Base-by-base conservation (phyloP, 2,113 vertebrate genomes). In the Psophia crepitans region DNA sequence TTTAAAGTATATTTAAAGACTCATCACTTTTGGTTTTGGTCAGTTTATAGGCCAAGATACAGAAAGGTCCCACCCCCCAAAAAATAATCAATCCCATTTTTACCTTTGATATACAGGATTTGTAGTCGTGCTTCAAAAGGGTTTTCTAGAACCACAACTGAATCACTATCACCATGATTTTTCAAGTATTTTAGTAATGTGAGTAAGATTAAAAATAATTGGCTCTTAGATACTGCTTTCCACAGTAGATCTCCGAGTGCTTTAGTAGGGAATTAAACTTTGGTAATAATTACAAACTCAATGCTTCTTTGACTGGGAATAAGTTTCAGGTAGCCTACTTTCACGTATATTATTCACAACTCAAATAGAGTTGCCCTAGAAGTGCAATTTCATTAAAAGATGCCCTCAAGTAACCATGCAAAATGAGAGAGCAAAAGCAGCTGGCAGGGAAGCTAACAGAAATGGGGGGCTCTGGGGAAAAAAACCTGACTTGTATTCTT, bases 341-440 rank as follows among this genome's bases (percentile, higher is more conserved):
- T 92, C 64, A 95, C 23, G 58, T 87, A 48, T 46, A 41, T 91
- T 91, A 93, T 84, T 91, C 61, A 60, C 93, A 96, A 87, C 65
- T 82, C 80, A 95, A 89, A 96, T 33, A 90, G 51, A 65, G 28
- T 49, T 92, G 66, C 87, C 80, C 81, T 89, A 84, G 39, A 95
- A 96, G 73, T 92, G 89, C 77, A 64, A 46, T 96, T 92, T 87
- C 77, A 89, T 96, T 96, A 91, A 94, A 94, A 84, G 20, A 9
- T 84, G 53, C 96, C 96, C 84, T 82, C 81, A 81, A 94, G 89
- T 92, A 87, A 92, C 87, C 51, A 43, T 8, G 51, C 43, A 84
- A 91, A 94, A 87, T 64, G 65, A 84, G 77, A 93, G n/a, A 84
- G 57, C 12, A 79, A 87, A 79, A 87, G 70, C 53, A 75, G 41